phyloP scores from a whole-genome alignment of 2,113 vertebrate genomes.

The Hippocampus zosterae region DNA sequence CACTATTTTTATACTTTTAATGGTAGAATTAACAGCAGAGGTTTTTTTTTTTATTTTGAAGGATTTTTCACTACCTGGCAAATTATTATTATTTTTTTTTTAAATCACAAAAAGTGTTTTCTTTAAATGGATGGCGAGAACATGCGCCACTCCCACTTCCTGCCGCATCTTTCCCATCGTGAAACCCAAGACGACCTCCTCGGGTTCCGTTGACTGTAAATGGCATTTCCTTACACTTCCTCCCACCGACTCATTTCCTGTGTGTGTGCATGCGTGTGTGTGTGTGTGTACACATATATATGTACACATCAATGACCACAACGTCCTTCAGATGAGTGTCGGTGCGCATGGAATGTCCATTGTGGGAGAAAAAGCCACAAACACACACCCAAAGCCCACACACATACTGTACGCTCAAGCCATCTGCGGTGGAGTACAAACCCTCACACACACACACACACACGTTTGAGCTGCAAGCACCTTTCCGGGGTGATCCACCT shows the following conservation, averaged over 20 bases:
- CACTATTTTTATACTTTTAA: background rate
- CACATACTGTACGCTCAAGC: conserved; percentile 46
- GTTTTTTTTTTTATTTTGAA: background rate
- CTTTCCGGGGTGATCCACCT: conserved; percentile 63
- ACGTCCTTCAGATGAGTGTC: conserved; percentile 5
- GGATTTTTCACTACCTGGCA: background rate
- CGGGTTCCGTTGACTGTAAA: conserved; percentile 33
- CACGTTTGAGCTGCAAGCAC: conserved; percentile 54
- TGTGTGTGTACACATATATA: too few species aligned
- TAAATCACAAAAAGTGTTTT: background rate
- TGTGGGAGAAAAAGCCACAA: conserved; percentile 15
- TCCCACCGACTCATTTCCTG: conserved; percentile 28
- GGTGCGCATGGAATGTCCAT: conserved; percentile 16
- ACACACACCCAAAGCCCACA: conserved; percentile 25
- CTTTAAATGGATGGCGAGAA: background rate
- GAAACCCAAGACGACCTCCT: conserved; percentile 35
- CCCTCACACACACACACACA: conserved; percentile 36
- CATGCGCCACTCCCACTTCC: background rate
- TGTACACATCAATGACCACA: background rate
- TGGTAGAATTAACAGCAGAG: background rate
- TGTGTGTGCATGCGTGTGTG: background rate
- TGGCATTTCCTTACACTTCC: conserved; percentile 35
- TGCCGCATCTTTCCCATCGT: conserved; percentile 29
- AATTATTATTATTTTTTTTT: background rate
- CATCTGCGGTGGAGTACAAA: conserved; percentile 52